phyloP scores from a whole-genome alignment of 2,113 vertebrate species.

The Herpetotheres cachinnans region DNA sequence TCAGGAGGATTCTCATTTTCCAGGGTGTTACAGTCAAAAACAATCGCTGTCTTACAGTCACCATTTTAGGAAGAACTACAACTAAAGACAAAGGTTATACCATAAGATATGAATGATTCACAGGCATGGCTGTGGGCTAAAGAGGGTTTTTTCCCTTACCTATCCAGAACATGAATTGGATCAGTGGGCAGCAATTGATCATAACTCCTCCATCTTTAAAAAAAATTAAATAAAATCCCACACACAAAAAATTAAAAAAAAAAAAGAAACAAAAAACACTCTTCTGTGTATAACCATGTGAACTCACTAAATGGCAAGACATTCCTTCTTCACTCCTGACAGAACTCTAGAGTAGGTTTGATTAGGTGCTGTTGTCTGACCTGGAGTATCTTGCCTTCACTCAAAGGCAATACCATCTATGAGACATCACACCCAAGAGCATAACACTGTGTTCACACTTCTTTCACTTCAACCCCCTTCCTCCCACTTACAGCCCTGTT shows the following conservation, averaged over 20 bases:
- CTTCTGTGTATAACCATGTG: neutral
- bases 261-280: neutral
- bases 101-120: neutral
- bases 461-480: neutral
- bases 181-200: neutral
- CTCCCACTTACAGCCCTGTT: neutral
- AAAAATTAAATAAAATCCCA: no score
- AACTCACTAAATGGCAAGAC: neutral
- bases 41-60: neutral
- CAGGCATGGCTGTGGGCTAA: neutral
- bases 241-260: neutral
- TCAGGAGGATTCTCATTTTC: neutral
- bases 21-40: neutral
- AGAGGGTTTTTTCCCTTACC: neutral
- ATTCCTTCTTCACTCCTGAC: neutral
- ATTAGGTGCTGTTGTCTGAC: neutral
- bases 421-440: neutral
- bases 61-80: slow-evolving; percentile 20
- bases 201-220: neutral
- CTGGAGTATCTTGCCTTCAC: neutral
- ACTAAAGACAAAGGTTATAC: neutral
- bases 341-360: neutral
- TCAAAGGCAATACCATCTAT: neutral
- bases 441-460: neutral
- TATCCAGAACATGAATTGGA: neutral